Conservation (phyloP, 2,797 vertebrate genomes). For the Ptychadena robeensis region DNA sequence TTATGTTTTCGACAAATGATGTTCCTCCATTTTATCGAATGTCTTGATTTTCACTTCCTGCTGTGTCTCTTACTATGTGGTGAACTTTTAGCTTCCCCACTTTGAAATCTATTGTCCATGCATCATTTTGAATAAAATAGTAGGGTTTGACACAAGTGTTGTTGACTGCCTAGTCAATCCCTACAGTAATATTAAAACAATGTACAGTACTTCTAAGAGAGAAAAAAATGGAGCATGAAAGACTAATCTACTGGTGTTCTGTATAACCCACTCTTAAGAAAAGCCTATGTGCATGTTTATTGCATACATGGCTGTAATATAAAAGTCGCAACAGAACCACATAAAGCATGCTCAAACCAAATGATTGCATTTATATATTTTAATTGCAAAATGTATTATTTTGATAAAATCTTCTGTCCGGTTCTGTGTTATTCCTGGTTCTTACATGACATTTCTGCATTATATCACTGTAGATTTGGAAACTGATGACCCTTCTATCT, state of each 20-base stretch:
- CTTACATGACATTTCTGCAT: neutral
- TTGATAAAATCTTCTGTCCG: too few species aligned
- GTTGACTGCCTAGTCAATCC: too few species aligned
- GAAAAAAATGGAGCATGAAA: too few species aligned
- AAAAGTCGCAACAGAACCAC: neutral
- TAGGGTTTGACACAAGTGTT: too few species aligned
- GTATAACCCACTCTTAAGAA: too few species aligned
- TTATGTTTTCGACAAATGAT: neutral
- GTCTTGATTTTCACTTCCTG: neutral
- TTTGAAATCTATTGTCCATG: neutral
- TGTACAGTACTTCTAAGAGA: too few species aligned
- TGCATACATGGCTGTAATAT: neutral
- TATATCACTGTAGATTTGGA: slow-evolving; percentile 68
- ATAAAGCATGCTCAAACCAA: neutral
- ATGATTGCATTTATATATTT: neutral
- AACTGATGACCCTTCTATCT: slow-evolving; percentile 67
- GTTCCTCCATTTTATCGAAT: neutral
- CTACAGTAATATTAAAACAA: too few species aligned
- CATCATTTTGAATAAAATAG: too few species aligned
- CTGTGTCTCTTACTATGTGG: neutral
- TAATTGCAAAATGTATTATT: too few species aligned
- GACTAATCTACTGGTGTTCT: too few species aligned
- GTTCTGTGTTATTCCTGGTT: neutral
- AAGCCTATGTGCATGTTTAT: neutral
- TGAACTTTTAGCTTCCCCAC: neutral